Evolutionary conservation across 2,888 invertebrate species (phyloP).

Genomic region (Galerucella pusilla): DNA sequence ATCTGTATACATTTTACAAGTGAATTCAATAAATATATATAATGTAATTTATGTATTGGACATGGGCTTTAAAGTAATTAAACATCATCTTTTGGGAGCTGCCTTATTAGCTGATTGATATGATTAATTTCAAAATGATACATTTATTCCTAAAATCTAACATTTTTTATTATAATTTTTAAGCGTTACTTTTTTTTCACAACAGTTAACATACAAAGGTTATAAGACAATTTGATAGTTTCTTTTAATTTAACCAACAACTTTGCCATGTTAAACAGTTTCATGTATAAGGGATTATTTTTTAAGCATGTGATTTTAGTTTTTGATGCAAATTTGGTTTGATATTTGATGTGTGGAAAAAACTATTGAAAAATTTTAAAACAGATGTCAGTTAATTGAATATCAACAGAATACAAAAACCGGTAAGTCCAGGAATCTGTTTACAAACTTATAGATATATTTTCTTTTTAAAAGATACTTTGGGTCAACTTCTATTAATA

Average conservation of each 20-base stretch:
- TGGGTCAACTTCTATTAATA: background rate
- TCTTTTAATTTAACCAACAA: background rate
- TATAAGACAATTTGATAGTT: constrained; percentile 5
- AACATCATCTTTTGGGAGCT: background rate
- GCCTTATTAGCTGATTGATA: constrained; percentile 23
- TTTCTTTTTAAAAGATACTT: background rate
- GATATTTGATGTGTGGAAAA: too few relatives aligned
- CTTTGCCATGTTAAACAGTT: background rate
- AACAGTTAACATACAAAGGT: constrained; percentile 32
- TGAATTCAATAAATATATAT: too few relatives aligned
- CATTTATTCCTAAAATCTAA: constrained; percentile 13
- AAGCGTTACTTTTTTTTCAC: constrained; percentile 32
- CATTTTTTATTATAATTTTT: constrained; percentile 18
- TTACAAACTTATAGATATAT: constrained; percentile 1
- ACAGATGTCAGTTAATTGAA: too few relatives aligned
- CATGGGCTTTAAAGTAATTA: background rate
- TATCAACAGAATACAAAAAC: too few relatives aligned
- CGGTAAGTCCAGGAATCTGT: background rate
- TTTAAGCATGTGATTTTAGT: too few relatives aligned
- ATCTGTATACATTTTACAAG: too few relatives aligned
- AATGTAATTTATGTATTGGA: too few relatives aligned
- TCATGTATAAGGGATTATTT: background rate
- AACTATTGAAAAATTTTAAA: too few relatives aligned
- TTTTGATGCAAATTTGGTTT: too few relatives aligned
- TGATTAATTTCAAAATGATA: constrained; percentile 7